A percentile compares a stretch with the other conserved stretches of the same genome.
phyloP scores from a whole-genome alignment of 2,113 vertebrate genomes.

The Perca flavescens region DNA sequence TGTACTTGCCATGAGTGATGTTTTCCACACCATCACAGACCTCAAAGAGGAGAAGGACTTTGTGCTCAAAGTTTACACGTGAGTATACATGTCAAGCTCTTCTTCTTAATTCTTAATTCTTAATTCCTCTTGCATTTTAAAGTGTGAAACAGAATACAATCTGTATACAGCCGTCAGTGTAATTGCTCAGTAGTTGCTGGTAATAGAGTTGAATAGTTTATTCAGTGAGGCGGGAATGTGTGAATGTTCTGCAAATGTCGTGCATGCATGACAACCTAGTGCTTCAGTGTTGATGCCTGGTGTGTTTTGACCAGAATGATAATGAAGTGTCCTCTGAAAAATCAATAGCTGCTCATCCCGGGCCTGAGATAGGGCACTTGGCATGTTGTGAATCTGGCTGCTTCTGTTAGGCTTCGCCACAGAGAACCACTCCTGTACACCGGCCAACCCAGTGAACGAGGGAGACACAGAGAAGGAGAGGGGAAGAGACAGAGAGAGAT shows the following conservation, averaged over 20 bases:
- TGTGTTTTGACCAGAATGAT: slow-evolving; percentile 73
- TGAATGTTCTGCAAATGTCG: slow-evolving; percentile 38
- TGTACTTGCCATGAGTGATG: slow-evolving; percentile 92
- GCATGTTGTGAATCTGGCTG: slow-evolving; percentile 75
- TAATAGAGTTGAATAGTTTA: background rate
- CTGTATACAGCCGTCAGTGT: background rate
- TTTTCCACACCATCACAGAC: slow-evolving; percentile 93
- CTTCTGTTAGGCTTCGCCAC: slow-evolving; percentile 62
- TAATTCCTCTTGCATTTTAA: background rate
- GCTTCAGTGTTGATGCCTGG: slow-evolving; percentile 56
- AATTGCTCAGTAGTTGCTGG: background rate
- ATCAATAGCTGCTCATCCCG: slow-evolving; percentile 73
- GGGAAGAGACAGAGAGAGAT: slow-evolving; percentile 42
- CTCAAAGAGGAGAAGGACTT: slow-evolving; percentile 98
- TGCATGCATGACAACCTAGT: slow-evolving; percentile 53
- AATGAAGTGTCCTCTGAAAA: slow-evolving; percentile 77
- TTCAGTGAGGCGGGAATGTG: slow-evolving; percentile 14
- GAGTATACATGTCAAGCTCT: slow-evolving; percentile 73
- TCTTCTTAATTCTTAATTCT: background rate
- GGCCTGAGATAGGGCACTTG: slow-evolving; percentile 67
- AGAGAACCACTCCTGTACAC: slow-evolving; percentile 62
- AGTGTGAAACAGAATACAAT: background rate
- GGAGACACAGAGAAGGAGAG: slow-evolving; percentile 38
- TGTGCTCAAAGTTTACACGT: slow-evolving; percentile 98
- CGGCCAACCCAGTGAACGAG: slow-evolving; percentile 45